Percentiles rank a stretch among this genome's conserved stretches.
Evolutionary conservation across 2,888 invertebrate species (phyloP).

Genomic region (Drosophila nr. perissopoda): DNA sequence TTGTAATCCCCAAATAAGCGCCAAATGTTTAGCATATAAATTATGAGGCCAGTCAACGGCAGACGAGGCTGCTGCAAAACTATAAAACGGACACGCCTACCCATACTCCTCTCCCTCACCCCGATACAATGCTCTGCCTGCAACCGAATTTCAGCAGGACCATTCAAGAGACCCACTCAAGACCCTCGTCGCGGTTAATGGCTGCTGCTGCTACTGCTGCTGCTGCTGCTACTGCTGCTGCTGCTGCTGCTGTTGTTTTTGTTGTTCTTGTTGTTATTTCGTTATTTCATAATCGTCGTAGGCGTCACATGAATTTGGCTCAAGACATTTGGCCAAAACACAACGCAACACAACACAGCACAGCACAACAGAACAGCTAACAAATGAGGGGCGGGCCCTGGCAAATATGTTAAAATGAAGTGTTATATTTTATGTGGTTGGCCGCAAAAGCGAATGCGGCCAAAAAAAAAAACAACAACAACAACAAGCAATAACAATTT

Average conservation of each 20-base stretch:
- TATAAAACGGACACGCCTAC: conserved; percentile 28
- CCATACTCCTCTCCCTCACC: background rate
- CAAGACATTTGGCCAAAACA: conserved; percentile 46
- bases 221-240: background rate
- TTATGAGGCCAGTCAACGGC: conserved; percentile 60
- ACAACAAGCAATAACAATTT: conserved; percentile 42
- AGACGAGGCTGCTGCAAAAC: conserved; percentile 38
- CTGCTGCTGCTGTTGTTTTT: conserved; percentile 18
- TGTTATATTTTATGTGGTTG: conserved; percentile 77
- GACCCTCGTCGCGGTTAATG: conserved; percentile 32
- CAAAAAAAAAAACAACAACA: conserved; percentile 9
- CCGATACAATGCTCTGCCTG: background rate
- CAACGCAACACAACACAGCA: background rate
- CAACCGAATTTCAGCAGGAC: background rate
- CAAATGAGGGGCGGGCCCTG: conserved; percentile 50
- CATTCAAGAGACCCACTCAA: conserved; percentile 5
- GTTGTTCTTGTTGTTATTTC: conserved; percentile 29
- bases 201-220: conserved; percentile 6
- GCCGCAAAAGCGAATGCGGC: conserved; percentile 38
- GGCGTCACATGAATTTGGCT: conserved; percentile 65
- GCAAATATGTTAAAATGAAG: conserved; percentile 73
- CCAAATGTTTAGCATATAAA: conserved; percentile 78
- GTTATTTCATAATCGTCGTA: conserved; percentile 53
- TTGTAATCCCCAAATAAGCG: conserved; percentile 70
- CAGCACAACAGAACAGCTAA: conserved; percentile 35